Evolutionary conservation across 30 jellyfish, hydroid and myxozoan genomes (phyloP).

Genomic region (Hydractinia symbiolongicarpus): DNA sequence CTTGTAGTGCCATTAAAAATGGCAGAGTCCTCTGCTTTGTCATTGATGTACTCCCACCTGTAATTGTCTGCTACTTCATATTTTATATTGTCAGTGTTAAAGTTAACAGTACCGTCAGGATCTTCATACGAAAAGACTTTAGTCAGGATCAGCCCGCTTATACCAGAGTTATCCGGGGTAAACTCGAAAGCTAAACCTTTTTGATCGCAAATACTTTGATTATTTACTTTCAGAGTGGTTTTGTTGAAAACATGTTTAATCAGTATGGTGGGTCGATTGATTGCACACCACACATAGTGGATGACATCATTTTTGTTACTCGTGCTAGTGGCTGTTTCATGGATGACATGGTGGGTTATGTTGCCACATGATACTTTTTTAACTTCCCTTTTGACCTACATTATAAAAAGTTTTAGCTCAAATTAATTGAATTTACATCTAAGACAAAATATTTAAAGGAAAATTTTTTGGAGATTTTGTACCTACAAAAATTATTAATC

Average conservation of each 20-base stretch:
- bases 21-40: slow-evolving; percentile 17
- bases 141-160: slow-evolving; percentile 49
- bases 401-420: no score
- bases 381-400: no score
- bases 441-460: no score
- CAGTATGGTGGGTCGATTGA: slow-evolving; percentile 63
- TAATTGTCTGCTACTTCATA: slow-evolving; percentile 33
- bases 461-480: no score
- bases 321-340: slow-evolving; percentile 6
- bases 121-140: slow-evolving; percentile 51
- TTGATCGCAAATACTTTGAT: slow-evolving; percentile 32
- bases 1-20: background rate
- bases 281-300: slow-evolving; percentile 71
- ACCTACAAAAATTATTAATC: no score
- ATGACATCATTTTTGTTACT: slow-evolving; percentile 32
- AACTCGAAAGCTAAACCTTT: slow-evolving; percentile 30
- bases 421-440: no score
- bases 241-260: slow-evolving; percentile 48
- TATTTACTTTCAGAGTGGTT: slow-evolving; percentile 15
- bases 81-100: background rate
- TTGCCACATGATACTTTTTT: background rate
- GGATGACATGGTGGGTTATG: background rate
- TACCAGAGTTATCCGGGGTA: slow-evolving; percentile 39
- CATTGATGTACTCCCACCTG: slow-evolving; percentile 51
- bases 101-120: slow-evolving; percentile 36